Evolutionary conservation across 2,888 invertebrate species (phyloP).

Genomic region (Odontocolon sp.): DNA sequence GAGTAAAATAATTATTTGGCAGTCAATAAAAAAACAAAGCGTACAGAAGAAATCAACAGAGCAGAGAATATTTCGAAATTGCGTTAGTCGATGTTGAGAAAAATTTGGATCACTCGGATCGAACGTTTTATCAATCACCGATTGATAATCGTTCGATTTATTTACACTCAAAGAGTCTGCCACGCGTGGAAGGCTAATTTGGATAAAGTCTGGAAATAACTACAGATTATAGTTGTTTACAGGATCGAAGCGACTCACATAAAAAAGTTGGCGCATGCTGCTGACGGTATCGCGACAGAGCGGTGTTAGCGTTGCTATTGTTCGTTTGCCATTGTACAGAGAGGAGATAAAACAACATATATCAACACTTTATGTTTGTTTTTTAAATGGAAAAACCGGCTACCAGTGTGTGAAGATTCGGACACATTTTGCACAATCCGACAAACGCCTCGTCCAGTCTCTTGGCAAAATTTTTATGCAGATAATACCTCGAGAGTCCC

Average conservation of each 20-base stretch:
- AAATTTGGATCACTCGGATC: not conserved
- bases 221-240: constrained; percentile 36
- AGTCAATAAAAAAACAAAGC: too few relatives aligned
- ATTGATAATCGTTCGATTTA: constrained; percentile 8
- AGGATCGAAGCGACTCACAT: constrained; percentile 55
- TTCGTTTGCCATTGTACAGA: constrained; percentile 59
- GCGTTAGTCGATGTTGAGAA: not conserved
- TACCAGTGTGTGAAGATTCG: constrained; percentile 86
- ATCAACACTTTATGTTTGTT: constrained; percentile 36
- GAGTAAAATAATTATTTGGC: not conserved
- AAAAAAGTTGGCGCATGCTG: constrained; percentile 54
- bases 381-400: constrained; percentile 68
- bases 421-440: constrained; percentile 86
- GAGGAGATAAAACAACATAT: constrained; percentile 59
- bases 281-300: constrained; percentile 31
- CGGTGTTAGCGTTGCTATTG: constrained; percentile 30
- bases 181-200: constrained; percentile 17
- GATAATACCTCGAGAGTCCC: constrained; percentile 85
- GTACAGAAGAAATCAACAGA: not conserved
- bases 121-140: not conserved
- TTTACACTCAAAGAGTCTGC: too few relatives aligned
- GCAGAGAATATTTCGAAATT: not conserved
- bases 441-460: constrained; percentile 87
- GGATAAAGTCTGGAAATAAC: constrained; percentile 11
- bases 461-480: constrained; percentile 86